Conservation (phyloP, 2,888 invertebrate species). For the Heliconius sara region DNA sequence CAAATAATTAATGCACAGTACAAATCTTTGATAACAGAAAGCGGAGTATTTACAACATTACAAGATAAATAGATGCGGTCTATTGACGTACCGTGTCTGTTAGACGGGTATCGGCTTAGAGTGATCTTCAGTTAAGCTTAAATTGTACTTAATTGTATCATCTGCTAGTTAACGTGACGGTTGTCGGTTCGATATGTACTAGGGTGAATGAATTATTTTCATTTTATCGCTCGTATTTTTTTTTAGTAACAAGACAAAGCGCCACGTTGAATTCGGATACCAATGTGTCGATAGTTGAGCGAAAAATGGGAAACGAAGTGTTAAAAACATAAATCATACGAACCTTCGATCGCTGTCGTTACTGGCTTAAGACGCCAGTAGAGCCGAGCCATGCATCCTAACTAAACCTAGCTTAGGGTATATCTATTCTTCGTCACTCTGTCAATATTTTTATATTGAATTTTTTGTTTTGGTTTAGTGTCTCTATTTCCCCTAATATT, state of each 20-base stretch:
- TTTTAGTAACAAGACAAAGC: no score
- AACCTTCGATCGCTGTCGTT: constrained; percentile 7
- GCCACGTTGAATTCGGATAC: no score
- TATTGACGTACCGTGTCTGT: not conserved
- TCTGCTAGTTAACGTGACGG: not conserved
- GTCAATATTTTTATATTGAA: not conserved
- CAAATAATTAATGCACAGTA: constrained; percentile 1
- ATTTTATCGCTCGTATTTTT: no score
- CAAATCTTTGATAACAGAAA: not conserved
- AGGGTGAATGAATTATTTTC: no score
- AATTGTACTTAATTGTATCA: not conserved
- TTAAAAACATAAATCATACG: not conserved
- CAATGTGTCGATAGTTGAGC: no score
- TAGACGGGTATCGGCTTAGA: not conserved
- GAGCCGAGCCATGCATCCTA: constrained; percentile 4
- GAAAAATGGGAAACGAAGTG: no score
- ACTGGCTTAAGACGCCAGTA: constrained; percentile 5
- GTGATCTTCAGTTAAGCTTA: not conserved
- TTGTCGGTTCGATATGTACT: not conserved
- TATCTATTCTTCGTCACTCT: not conserved
- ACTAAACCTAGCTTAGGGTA: not conserved
- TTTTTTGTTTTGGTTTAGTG: not conserved
- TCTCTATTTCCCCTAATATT: not conserved
- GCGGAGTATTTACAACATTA: not conserved
- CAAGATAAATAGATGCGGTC: not conserved